Percentiles rank a stretch among this genome's conserved stretches.
Conservation (phyloP, 2,888 invertebrate genomes). For the Drosophila borealis region DNA sequence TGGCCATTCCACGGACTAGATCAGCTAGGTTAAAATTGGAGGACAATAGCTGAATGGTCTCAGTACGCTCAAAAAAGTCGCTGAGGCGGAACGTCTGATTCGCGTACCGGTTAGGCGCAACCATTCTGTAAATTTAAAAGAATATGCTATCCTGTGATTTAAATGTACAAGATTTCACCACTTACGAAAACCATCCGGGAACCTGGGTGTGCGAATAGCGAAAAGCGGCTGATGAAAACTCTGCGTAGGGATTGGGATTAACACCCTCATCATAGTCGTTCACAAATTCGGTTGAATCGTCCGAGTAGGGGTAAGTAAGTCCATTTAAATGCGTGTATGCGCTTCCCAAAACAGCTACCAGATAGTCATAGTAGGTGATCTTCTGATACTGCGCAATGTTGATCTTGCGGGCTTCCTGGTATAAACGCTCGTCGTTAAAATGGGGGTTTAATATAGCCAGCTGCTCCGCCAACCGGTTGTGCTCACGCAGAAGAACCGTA, state of each 20-base stretch:
- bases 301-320: conserved; percentile 63
- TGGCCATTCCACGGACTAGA: conserved; percentile 89
- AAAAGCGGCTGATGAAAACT: conserved; percentile 87
- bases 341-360: conserved; percentile 83
- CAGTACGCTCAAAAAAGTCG: conserved; percentile 69
- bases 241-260: conserved; percentile 86
- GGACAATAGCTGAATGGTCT: conserved; percentile 78
- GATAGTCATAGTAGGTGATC: conserved; percentile 85
- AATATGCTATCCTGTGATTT: background rate
- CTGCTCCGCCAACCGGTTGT: conserved; percentile 85
- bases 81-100: conserved; percentile 79
- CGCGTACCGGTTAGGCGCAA: conserved; percentile 64
- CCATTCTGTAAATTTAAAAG: conserved; percentile 55
- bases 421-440: conserved; percentile 85
- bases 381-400: conserved; percentile 85
- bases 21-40: conserved; percentile 87
- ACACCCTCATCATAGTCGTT: conserved; percentile 86
- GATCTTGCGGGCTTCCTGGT: conserved; percentile 85
- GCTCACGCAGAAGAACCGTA: conserved; percentile 85
- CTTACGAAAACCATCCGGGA: conserved; percentile 85
- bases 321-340: conserved; percentile 71
- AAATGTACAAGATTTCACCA: conserved; percentile 4
- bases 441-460: conserved; percentile 85
- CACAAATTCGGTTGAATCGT: conserved; percentile 78
- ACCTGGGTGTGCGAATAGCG: conserved; percentile 87